Base-by-base conservation (phyloP, 2,888 invertebrate species). In the Pocota personata region DNA sequence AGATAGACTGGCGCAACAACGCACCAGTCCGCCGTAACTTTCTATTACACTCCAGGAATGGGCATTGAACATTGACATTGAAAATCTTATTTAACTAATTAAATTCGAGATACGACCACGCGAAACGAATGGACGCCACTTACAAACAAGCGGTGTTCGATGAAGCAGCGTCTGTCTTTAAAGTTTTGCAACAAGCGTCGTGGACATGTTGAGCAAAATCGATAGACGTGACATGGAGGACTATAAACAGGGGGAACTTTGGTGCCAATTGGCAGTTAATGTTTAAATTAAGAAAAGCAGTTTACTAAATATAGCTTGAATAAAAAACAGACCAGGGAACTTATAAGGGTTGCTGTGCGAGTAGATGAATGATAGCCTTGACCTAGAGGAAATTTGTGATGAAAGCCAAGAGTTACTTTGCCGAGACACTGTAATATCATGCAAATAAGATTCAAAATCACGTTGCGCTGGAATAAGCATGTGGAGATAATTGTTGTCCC, bases 71-170 rank as follows among this genome's bases (percentile, higher is more conserved):
- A 84, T 71, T 87, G 84, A 83, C 84, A 87, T 79, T 87, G 87
- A 87, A 79, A 87, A 83, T 83, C 87, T 76, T 73, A 84, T 84
- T 82, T 72, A 79, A 83, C 83, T 86, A 86, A 86, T 86, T 86
- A 86, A 86, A 77, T 82, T 62, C 82, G 76, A 72, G 76, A 82
- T 80, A 86, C 84, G 82, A 66, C 66, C 84, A 80, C 75, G 79
- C 72, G 66, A 78, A 78, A 64, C 76, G 66, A 86, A 80, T 75
- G 76, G 64, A 76, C 69, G 66, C 60, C 57, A 71, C 21, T 55
- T 27, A 35, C n/a, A 2, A 24, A 37, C 5, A 35, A 37, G 57
- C 58, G 46, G 10, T 24, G 72, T 58, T 40, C 50, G 66, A 37
- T 50, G 57, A 50, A 57, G 71, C 21, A 77, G 72, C 72, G 64